Evolutionary conservation across 2,797 vertebrate genomes (phyloP), one percentile per base, ranked within the genome.

Genomic region (Serranus cabrilla): DNA sequence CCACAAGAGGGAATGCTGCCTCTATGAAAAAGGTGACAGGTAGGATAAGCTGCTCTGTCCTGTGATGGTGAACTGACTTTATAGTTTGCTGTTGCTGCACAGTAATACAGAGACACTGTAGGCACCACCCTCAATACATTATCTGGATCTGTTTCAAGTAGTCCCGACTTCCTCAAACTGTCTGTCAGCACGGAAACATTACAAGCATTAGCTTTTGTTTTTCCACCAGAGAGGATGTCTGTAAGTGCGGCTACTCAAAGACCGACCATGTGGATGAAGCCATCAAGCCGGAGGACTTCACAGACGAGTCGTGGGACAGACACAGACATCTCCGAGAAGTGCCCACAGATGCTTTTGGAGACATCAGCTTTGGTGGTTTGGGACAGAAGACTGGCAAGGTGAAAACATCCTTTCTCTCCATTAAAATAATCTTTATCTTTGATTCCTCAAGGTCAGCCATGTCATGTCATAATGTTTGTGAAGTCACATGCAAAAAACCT

Each of bases 281-380:
- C 85, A 86, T 93, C 76, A 95, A 93, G 62, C 88, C 95, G 1
- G 91, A 94, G 3, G 23, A 90, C 58, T 95, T 92, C 77, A 84
- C 91, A 46, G 95, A 91, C 2, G 87, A 92, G 78, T 72, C 86
- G 0, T 99, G 98, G 97, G 84, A 97, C 80, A 89, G 60, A 34
- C 84, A 92, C 74, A 95, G 82, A 65, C 97, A 99, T 5, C 69
- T 97, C 61, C 90, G 74, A 0, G 95, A 99, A 69, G 86, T 91
- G 71, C 95, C 97, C 1, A 99, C 97, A 0, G 97, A 99, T 0
- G 97, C 98, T 20, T 99, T 96, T 0, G 98, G 98, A 23, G 96
- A 98, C 37, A 96, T 99, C 34, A 88, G 43, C 77, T 99, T 99
- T 76, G 89, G 61, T 0, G 96, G 95, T 55, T 83, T 96, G 78